phyloP scores from a whole-genome alignment of 2,113 vertebrate species.

The Theristicus caerulescens region DNA sequence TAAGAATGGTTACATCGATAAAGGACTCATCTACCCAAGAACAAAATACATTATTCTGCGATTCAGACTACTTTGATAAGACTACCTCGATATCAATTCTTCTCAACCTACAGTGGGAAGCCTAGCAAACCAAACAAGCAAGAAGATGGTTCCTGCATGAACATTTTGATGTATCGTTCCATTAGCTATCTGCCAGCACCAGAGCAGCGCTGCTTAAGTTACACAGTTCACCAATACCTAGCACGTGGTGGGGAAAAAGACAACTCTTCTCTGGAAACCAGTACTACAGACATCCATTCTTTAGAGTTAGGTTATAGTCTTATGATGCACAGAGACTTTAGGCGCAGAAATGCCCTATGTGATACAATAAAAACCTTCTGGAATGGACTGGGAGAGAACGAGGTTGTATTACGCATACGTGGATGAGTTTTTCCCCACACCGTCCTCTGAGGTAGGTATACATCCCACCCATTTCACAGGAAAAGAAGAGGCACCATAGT shows the following conservation, averaged over 20 bases:
- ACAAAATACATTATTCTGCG: not conserved
- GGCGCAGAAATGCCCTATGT: not conserved
- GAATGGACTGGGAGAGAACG: not conserved
- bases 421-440: not conserved
- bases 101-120: not conserved
- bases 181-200: not conserved
- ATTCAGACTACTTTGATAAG: not conserved
- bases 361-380: not conserved
- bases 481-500: not conserved
- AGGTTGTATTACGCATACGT: not conserved
- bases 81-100: not conserved
- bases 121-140: not conserved
- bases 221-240: slow-evolving; percentile 30
- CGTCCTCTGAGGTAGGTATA: not conserved
- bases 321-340: not conserved
- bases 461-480: not conserved
- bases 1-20: not conserved
- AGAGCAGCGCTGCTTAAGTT: not conserved
- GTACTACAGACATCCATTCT: not conserved
- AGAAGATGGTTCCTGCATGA: not conserved
- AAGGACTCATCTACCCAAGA: not conserved
- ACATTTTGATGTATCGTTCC: slow-evolving; percentile 1
- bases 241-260: not conserved
- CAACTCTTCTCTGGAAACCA: not conserved
- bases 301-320: not conserved